Conservation (phyloP, 2,797 vertebrate species). For the Hoplostethus atlanticus region DNA sequence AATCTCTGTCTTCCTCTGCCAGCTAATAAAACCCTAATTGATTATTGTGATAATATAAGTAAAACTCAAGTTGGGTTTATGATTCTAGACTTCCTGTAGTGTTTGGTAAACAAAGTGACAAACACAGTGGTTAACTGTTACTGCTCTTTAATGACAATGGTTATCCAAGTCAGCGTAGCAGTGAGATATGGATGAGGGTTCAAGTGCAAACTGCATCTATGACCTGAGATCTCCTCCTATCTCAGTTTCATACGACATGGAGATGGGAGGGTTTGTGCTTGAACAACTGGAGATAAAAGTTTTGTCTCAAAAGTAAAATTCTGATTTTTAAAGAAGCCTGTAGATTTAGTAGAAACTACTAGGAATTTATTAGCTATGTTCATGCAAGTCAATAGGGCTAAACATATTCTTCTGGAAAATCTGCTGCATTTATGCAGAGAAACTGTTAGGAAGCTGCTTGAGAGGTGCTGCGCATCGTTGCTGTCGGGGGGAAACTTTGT, state of each 20-base stretch:
- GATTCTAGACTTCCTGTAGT: conserved; percentile 52
- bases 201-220: not conserved
- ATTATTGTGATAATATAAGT: conserved; percentile 62
- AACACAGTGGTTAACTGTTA: conserved; percentile 27
- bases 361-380: not conserved
- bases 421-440: not conserved
- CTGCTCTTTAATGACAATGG: conserved; percentile 28
- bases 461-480: too few species aligned
- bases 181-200: conserved; percentile 22
- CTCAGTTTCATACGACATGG: not conserved
- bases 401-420: not conserved
- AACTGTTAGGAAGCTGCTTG: too few species aligned
- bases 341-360: not conserved
- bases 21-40: conserved; percentile 55
- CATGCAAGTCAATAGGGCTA: not conserved
- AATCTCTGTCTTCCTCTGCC: conserved; percentile 39
- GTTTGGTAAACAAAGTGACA: conserved; percentile 44
- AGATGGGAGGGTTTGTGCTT: not conserved
- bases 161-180: conserved; percentile 41
- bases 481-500: too few species aligned
- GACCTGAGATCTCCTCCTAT: not conserved
- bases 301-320: not conserved
- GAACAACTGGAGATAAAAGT: not conserved
- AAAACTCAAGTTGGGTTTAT: conserved; percentile 48
- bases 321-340: not conserved